These are phyloP conservation scores for Ailuropoda melanoleuca DNA, from an alignment of 2,113 vertebrate species.

Conservation along the genomic window DNA sequence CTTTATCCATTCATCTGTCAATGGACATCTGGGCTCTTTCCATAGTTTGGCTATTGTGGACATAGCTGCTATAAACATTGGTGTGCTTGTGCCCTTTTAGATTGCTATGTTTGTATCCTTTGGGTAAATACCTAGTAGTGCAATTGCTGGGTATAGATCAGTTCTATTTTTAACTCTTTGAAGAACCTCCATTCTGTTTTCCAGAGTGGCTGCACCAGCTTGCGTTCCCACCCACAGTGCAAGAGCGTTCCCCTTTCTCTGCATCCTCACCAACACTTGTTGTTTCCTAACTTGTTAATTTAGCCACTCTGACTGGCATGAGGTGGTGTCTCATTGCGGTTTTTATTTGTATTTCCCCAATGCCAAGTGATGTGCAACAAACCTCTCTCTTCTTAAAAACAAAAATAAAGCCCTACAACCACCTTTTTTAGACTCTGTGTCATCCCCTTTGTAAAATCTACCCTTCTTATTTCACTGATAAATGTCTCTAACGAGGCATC, in stretches of 20 bases:
- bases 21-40: background rate
- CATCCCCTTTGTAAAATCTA: background rate
- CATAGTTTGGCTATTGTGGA: background rate
- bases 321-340: background rate
- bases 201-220: background rate
- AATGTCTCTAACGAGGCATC: background rate
- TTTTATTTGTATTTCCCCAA: background rate
- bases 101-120: background rate
- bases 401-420: background rate
- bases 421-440: background rate
- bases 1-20: background rate
- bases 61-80: background rate
- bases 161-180: background rate
- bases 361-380: background rate
- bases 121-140: background rate
- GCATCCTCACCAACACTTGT: background rate
- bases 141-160: background rate
- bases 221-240: background rate
- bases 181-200: background rate
- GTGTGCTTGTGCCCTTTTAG: background rate
- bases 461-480: background rate
- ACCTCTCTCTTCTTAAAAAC: background rate
- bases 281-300: background rate
- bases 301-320: background rate
- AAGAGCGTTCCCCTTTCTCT: background rate